Base-by-base conservation (phyloP, 2,113 vertebrate genomes). In the Trematomus loennbergii region DNA sequence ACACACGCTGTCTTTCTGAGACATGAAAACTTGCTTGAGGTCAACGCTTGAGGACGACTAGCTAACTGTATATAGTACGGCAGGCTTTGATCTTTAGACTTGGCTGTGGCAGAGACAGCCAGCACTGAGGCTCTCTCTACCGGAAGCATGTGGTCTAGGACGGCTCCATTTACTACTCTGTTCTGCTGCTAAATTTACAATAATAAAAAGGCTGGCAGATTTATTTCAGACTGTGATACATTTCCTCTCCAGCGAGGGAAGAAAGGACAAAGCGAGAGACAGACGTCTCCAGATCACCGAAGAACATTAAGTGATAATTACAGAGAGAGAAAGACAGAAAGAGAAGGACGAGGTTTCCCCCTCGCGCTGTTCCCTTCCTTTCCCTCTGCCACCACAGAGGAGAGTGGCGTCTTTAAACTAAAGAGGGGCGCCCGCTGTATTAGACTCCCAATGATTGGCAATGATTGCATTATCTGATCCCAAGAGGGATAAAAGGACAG, bases 231-330 rank as follows among this genome's bases (percentile, higher is more conserved):
- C 91, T 88, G 80, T 77, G 81, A 80, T 90, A 81, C 70, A 76
- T 91, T 90, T 93, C 84, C 80, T 86, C 59, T 79, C 50, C 50
- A 55, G 61, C 0, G 13, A 75, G 54, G 75, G 85, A 85, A 85
- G 78, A 87, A 82, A 79, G 78, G 79, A 75, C 36, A 20, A 46
- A 81, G 81, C 49, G 18, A 78, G 72, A 93, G 89, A 90, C 90
- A 92, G 87, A 84, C 63, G 84, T 92, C 93, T 92, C 83, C 73
- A 79, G 88, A 91, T 88, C 84, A 86, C 79, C 75, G 60, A 85
- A 79, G 80, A 60, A 92, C 89, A 94, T 95, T 92, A 93, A 94
- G 90, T 91, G 91, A 91, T 94, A 94, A 96, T 95, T 95, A 95
- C 92, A 94, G 94, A 89, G 91, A 74, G 71, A 83, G 83, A 75